A percentile compares a stretch with the other conserved stretches of the same genome.
These are phyloP conservation scores for Vanessa tameamea DNA, from an alignment of 1,140 invertebrate genomes.

Conservation along the genomic window DNA sequence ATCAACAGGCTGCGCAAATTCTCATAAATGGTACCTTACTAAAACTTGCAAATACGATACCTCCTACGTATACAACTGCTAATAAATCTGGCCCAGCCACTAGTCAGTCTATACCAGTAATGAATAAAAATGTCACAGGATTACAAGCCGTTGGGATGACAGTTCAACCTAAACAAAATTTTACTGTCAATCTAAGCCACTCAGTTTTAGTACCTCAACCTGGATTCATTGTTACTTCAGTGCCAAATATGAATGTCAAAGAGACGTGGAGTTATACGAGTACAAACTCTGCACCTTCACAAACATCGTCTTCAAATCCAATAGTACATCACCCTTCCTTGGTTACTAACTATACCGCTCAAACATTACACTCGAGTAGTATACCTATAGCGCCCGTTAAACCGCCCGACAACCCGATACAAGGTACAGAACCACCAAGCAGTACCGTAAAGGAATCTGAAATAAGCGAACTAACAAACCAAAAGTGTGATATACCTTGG, in stretches of 20 bases:
- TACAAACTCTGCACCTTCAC: slow-evolving; percentile 58
- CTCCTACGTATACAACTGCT: slow-evolving; percentile 55
- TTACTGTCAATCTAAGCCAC: slow-evolving; percentile 73
- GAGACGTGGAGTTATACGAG: slow-evolving; percentile 76
- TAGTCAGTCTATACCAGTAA: slow-evolving; percentile 63
- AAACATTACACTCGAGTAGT: slow-evolving; percentile 71
- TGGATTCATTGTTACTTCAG: slow-evolving; percentile 77
- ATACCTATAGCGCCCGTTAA: slow-evolving; percentile 73
- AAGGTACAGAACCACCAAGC: slow-evolving; percentile 73
- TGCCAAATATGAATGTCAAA: slow-evolving; percentile 79
- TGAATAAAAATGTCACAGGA: slow-evolving; percentile 69
- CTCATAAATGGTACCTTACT: slow-evolving; percentile 78
- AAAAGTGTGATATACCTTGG: slow-evolving; percentile 77
- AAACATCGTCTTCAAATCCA: slow-evolving; percentile 65
- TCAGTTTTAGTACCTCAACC: slow-evolving; percentile 74
- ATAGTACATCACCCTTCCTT: slow-evolving; percentile 66
- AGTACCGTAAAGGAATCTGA: slow-evolving; percentile 74
- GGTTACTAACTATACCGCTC: slow-evolving; percentile 58
- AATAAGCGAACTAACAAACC: slow-evolving; percentile 53
- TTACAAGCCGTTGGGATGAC: slow-evolving; percentile 67
- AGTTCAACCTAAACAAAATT: slow-evolving; percentile 74
- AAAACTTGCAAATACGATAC: slow-evolving; percentile 72
- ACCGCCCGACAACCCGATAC: slow-evolving; percentile 75
- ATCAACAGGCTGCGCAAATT: slow-evolving; percentile 72
- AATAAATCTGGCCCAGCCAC: slow-evolving; percentile 64